A percentile compares a stretch with the other conserved stretches of the same genome.
phyloP scores from a whole-genome alignment of 23 tunicate species.

The Clavelina lepadiformis region DNA sequence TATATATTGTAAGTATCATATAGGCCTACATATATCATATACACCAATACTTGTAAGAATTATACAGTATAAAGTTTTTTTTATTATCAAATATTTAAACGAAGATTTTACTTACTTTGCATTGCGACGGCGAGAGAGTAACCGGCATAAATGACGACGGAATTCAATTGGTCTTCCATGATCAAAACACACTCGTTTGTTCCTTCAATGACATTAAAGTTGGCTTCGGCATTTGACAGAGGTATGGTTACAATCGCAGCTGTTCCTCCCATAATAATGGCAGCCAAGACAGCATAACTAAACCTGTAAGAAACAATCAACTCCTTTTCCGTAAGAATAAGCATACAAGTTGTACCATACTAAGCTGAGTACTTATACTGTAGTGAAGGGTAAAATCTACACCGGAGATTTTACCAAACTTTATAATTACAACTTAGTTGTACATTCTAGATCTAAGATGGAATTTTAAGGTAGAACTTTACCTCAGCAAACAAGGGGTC shows the following conservation, averaged over 20 bases:
- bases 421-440: no score
- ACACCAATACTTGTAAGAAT: no score
- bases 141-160: conserved; percentile 15
- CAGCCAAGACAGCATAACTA: conserved; percentile 23
- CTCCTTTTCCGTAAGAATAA: no score
- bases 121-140: conserved; percentile 10
- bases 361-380: no score
- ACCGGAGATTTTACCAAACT: no score
- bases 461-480: no score
- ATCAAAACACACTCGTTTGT: conserved; percentile 31
- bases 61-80: neutral
- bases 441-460: no score
- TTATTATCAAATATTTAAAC: neutral
- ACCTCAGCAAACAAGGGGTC: conserved; percentile 1
- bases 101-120: conserved; percentile 9
- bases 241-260: conserved; percentile 1
- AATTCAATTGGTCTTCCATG: conserved; percentile 1
- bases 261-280: conserved; percentile 3
- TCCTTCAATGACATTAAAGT: conserved; percentile 9
- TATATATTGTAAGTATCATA: no score
- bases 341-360: no score
- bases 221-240: neutral
- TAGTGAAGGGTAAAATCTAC: no score
- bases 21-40: no score
- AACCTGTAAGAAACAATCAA: no score